Evolutionary conservation across 1,140 invertebrate species (phyloP).

Genomic region (Zaprionus ghesquierei): DNA sequence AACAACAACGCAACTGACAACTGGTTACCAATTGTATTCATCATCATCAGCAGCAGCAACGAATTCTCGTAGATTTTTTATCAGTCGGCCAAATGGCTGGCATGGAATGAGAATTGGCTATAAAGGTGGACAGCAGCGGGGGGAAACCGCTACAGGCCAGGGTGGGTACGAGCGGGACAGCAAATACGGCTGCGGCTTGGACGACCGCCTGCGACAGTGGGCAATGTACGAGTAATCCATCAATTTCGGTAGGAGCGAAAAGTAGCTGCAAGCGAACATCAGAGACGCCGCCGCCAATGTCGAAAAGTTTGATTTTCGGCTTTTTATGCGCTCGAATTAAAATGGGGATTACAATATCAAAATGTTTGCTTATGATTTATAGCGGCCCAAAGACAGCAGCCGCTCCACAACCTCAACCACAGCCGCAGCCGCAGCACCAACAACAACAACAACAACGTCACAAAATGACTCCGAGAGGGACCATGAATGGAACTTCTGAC

Average conservation of each 20-base stretch:
- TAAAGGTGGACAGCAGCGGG: background rate
- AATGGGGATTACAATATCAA: conserved; percentile 82
- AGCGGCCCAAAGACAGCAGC: conserved; percentile 64
- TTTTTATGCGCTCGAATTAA: conserved; percentile 82
- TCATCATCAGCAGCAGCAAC: conserved; percentile 17
- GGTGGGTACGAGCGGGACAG: background rate
- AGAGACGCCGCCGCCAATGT: conserved; percentile 76
- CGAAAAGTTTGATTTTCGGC: conserved; percentile 82
- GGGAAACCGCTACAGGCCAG: background rate
- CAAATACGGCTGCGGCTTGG: background rate
- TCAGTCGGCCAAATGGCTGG: no score
- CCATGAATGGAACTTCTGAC: conserved; percentile 12
- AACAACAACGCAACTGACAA: conserved; percentile 23
- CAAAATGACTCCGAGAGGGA: background rate
- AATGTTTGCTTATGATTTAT: conserved; percentile 82
- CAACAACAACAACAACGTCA: conserved; percentile 5
- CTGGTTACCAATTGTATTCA: background rate
- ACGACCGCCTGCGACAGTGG: conserved; percentile 6
- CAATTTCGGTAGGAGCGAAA: conserved; percentile 67
- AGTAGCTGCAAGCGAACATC: conserved; percentile 65
- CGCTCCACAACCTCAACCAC: conserved; percentile 5
- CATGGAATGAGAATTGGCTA: conserved; percentile 29
- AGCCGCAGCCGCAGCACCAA: conserved; percentile 3
- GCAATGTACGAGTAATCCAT: conserved; percentile 71
- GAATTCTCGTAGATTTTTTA: conserved; percentile 38